Conservation (phyloP, 1,140 invertebrate species). For the Drosophila sp. region DNA sequence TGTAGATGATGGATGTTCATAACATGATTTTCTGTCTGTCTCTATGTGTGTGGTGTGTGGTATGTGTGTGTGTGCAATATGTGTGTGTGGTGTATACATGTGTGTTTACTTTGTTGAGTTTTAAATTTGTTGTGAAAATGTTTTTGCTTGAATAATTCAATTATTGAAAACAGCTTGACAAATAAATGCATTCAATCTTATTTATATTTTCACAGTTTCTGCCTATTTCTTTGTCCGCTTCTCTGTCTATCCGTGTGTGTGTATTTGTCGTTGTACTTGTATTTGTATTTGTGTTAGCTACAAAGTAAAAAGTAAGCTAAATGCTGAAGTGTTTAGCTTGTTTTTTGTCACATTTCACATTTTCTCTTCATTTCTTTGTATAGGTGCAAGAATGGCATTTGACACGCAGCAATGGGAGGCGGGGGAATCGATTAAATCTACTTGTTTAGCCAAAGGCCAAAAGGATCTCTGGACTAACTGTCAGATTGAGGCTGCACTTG, state of each 20-base stretch:
- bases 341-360: slow-evolving; percentile 21
- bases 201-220: slow-evolving; percentile 36
- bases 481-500: not conserved
- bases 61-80: slow-evolving; percentile 16
- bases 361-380: slow-evolving; percentile 21
- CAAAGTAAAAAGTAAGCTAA: slow-evolving; percentile 33
- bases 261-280: slow-evolving; percentile 33
- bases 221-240: slow-evolving; percentile 21
- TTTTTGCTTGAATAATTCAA: slow-evolving; percentile 52
- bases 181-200: slow-evolving; percentile 40
- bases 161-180: slow-evolving; percentile 50
- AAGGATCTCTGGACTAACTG: not conserved
- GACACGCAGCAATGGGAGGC: slow-evolving; percentile 47
- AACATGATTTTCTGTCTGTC: slow-evolving; percentile 22
- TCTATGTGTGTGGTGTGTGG: slow-evolving; percentile 26
- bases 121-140: slow-evolving; percentile 35
- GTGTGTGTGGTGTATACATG: slow-evolving; percentile 21
- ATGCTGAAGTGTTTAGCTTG: slow-evolving; percentile 24
- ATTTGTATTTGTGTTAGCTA: slow-evolving; percentile 43
- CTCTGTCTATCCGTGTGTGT: slow-evolving; percentile 34
- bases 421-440: slow-evolving; percentile 3
- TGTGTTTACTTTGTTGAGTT: slow-evolving; percentile 35
- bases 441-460: not conserved
- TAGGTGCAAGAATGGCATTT: slow-evolving; percentile 59
- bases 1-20: slow-evolving; percentile 23